phyloP scores from a whole-genome alignment of 2,888 invertebrate species.

The Tetragonisca angustula region DNA sequence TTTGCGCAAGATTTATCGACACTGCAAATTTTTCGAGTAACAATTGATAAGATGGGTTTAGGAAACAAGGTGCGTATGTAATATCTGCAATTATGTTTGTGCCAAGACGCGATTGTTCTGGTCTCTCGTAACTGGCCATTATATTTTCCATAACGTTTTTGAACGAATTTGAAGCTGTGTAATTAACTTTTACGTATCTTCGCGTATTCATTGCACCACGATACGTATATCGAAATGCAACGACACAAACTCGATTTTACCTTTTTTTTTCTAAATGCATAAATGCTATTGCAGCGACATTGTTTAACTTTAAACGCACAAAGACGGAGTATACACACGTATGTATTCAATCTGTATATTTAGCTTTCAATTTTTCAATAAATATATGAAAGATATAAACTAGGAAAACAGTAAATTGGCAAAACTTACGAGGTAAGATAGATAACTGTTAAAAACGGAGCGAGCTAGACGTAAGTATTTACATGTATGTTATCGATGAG shows the following conservation, averaged over 20 bases:
- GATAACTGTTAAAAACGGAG: not conserved
- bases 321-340: not conserved
- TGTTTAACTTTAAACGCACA: not conserved
- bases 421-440: not conserved
- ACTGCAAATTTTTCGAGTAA: not conserved
- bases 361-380: not conserved
- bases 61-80: conserved; percentile 46
- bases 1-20: conserved; percentile 20
- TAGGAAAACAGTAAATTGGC: not conserved
- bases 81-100: not conserved
- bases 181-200: not conserved
- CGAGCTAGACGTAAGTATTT: no score
- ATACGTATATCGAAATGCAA: not conserved
- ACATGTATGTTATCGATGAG: not conserved
- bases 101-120: not conserved
- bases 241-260: not conserved
- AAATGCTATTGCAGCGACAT: not conserved
- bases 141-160: not conserved
- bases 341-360: no score
- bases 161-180: not conserved
- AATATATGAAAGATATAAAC: not conserved
- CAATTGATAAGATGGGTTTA: conserved; percentile 39
- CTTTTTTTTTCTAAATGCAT: not conserved
- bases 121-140: not conserved
- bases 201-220: not conserved